These are phyloP conservation scores for Oscheius myriophilus DNA, from an alignment of 2,888 invertebrate genomes.

Conservation along the genomic window DNA sequence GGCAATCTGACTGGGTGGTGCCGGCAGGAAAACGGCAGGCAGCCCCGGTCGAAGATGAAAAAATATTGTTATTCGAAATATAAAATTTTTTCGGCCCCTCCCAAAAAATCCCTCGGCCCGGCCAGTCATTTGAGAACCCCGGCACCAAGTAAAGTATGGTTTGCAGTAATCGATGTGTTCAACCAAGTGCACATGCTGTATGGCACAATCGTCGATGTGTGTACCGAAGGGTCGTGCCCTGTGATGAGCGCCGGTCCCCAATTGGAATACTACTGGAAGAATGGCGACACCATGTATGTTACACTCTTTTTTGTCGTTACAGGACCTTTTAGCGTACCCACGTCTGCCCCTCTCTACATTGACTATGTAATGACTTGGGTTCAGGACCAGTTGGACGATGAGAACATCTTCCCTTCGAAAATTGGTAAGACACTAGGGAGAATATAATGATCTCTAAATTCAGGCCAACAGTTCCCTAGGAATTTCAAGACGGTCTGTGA, in stretches of 20 bases:
- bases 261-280: constrained; percentile 99
- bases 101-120: no score
- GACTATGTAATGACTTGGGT: constrained; percentile 99
- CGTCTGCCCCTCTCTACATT: constrained; percentile 79
- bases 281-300: constrained; percentile 85
- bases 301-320: neutral
- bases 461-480: constrained; percentile 64
- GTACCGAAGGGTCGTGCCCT: constrained; percentile 87
- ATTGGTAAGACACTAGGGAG: constrained; percentile 77
- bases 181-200: constrained; percentile 99
- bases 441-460: constrained; percentile 13
- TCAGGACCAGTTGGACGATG: constrained; percentile 98
- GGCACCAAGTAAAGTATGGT: no score
- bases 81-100: no score
- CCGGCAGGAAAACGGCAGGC: no score
- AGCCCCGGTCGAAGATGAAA: no score
- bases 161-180: constrained; percentile 96
- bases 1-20: no score
- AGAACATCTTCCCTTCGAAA: constrained; percentile 96
- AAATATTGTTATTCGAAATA: no score
- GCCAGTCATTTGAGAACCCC: no score
- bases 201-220: constrained; percentile 99
- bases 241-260: constrained; percentile 94
- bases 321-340: constrained; percentile 35
- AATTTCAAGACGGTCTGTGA: constrained; percentile 82